Evolutionary conservation across 2,888 invertebrate genomes (phyloP).

Genomic region (Tipula helvola): DNA sequence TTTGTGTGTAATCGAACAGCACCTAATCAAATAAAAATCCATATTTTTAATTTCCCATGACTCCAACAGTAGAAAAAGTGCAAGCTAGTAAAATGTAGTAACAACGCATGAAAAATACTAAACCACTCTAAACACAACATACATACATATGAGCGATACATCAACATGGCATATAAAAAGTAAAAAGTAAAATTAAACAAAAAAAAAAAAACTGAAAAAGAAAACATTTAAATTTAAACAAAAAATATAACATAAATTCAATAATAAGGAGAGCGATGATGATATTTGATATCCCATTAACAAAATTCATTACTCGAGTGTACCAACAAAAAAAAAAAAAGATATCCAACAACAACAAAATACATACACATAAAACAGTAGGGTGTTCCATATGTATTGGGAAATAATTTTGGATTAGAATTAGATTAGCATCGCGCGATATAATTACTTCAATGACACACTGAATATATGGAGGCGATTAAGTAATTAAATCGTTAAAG

Average conservation of each 20-base stretch:
- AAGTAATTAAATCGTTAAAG: neutral
- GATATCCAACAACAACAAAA: neutral
- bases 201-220: neutral
- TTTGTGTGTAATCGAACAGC: neutral
- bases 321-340: neutral
- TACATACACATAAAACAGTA: neutral
- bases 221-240: constrained; percentile 4
- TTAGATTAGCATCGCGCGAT: neutral
- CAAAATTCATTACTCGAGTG: constrained; percentile 13
- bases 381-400: neutral
- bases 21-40: neutral
- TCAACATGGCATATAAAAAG: neutral
- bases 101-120: neutral
- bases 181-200: neutral
- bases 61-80: neutral
- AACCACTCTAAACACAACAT: neutral
- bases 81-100: neutral
- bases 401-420: neutral
- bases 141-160: neutral
- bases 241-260: constrained; percentile 4
- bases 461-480: neutral
- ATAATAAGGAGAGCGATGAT: constrained; percentile 4
- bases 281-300: constrained; percentile 14
- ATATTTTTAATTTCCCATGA: neutral
- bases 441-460: neutral